Evolutionary conservation across 30 jellyfish, hydroid and myxozoan species (phyloP).

Genomic region (Chrysaora quinquecirrha): DNA sequence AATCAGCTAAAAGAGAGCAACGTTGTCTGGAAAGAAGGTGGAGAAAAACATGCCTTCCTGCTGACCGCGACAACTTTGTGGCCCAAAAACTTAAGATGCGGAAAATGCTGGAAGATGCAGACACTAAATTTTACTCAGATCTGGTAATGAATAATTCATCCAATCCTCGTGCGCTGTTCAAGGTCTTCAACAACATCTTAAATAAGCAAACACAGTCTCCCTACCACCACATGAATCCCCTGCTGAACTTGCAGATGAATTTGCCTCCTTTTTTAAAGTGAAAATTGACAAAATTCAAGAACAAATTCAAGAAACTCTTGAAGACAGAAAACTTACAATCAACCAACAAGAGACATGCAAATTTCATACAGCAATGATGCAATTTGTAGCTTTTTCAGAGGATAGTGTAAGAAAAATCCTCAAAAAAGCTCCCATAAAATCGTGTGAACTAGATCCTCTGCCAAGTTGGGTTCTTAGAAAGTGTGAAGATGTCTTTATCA

Average conservation of each 20-base stretch:
- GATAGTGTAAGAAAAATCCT: too few species aligned
- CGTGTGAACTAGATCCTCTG: too few species aligned
- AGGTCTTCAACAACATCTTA: slow-evolving; percentile 19
- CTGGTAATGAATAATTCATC: slow-evolving; percentile 20
- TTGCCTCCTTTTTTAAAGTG: slow-evolving; percentile 20
- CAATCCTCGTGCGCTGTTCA: slow-evolving; percentile 33
- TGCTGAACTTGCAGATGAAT: slow-evolving; percentile 13
- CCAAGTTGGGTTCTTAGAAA: too few species aligned
- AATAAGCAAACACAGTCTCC: slow-evolving; percentile 16
- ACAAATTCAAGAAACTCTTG: too few species aligned
- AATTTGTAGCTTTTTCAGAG: slow-evolving; percentile 43
- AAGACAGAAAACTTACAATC: too few species aligned
- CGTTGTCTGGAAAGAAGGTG: slow-evolving; percentile 23
- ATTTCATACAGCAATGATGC: slow-evolving; percentile 43
- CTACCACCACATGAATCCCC: slow-evolving; percentile 18
- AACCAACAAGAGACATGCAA: too few species aligned
- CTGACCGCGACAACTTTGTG: slow-evolving; percentile 22
- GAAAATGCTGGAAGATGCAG: too few species aligned
- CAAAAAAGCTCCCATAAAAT: too few species aligned
- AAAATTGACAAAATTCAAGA: too few species aligned
- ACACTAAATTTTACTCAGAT: too few species aligned
- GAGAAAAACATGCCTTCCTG: slow-evolving; percentile 19
- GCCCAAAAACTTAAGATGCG: slow-evolving; percentile 9
- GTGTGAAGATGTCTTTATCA: slow-evolving; percentile 42
- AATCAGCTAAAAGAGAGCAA: slow-evolving; percentile 14